Evolutionary conservation across 2,113 vertebrate genomes (phyloP).

Genomic region (Sinocyclocheilus rhinocerous): DNA sequence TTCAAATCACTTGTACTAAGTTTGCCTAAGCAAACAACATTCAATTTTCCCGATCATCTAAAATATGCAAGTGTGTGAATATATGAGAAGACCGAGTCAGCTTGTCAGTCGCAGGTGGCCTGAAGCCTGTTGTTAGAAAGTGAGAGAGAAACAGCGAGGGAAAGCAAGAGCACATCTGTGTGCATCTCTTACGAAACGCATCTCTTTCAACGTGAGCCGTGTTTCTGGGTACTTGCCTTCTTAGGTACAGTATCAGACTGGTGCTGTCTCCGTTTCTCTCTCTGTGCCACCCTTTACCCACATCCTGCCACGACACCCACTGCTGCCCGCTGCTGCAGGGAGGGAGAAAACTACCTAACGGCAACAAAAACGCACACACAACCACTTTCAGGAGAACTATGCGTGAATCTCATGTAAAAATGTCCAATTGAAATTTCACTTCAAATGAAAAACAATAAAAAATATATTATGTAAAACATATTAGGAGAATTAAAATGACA

Average conservation of each 20-base stretch:
- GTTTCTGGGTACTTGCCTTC: constrained; percentile 69
- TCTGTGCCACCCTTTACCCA: constrained; percentile 62
- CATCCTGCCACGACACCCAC: constrained; percentile 74
- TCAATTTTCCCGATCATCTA: neutral
- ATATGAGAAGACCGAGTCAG: neutral
- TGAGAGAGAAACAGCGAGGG: constrained; percentile 4
- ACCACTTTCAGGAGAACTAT: neutral
- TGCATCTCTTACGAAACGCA: constrained; percentile 60
- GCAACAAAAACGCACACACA: constrained; percentile 21
- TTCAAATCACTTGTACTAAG: neutral
- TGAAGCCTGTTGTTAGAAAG: neutral
- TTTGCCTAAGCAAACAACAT: neutral
- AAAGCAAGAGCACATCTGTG: constrained; percentile 24
- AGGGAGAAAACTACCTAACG: constrained; percentile 35
- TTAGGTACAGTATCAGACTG: constrained; percentile 63
- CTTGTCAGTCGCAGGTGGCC: neutral
- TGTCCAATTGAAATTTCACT: neutral
- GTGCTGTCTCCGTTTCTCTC: constrained; percentile 62
- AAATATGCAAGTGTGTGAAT: neutral
- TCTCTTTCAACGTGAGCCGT: constrained; percentile 56
- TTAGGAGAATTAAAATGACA: too few relatives aligned
- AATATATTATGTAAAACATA: neutral
- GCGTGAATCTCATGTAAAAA: neutral
- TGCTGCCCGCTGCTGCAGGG: constrained; percentile 63
- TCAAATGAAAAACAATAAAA: neutral